Evolutionary conservation across 2,113 vertebrate genomes (phyloP), one percentile per base, ranked within the genome.

Genomic region (Elaphurus davidianus): DNA sequence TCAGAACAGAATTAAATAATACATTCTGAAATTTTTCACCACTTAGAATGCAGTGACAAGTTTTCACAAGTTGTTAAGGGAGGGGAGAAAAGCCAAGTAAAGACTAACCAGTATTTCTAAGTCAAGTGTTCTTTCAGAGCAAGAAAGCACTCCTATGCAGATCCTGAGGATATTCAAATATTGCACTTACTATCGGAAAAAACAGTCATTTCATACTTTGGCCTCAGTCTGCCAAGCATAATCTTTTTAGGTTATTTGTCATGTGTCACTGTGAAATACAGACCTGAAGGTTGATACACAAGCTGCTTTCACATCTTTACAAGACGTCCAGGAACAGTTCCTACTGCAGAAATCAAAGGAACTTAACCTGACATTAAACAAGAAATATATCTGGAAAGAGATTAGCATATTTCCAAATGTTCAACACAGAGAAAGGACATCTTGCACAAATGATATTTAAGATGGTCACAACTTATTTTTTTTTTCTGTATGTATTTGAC

Each of bases 371-470:
- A 89, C 74, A 78, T 82, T 59, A 81, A 91, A 62, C 33, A 47
- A 74, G 27, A 67, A 28, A 52, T 50, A 79, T 14, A 59, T 71
- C 55, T 83, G 71, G 90, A 84, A 54, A 85, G 33, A 88, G 7
- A 71, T 76, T 62, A 74, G 23, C 36, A 3, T 28, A 64, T 98
- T 92, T 93, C 40, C 7, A 67, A 87, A 83, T 78, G 60, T 83
- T 85, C 28, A 92, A 25, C n/a, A 74, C 0, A 83, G 74, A 90
- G 60, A 91, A 82, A 91, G 11, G 28, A 59, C 1, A 4, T 87
- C 87, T 81, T 89, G 23, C 15, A 91, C 30, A 95, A 67, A 71
- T 76, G 82, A 85, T 64, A 83, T 59, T 93, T 93, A 87, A 98
- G 92, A 55, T 78, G 21, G 4, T 74, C 55, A 52, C 33, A n/a